These are phyloP conservation scores for Morus bassanus DNA, from an alignment of 2,797 vertebrate species.

Conservation along the genomic window DNA sequence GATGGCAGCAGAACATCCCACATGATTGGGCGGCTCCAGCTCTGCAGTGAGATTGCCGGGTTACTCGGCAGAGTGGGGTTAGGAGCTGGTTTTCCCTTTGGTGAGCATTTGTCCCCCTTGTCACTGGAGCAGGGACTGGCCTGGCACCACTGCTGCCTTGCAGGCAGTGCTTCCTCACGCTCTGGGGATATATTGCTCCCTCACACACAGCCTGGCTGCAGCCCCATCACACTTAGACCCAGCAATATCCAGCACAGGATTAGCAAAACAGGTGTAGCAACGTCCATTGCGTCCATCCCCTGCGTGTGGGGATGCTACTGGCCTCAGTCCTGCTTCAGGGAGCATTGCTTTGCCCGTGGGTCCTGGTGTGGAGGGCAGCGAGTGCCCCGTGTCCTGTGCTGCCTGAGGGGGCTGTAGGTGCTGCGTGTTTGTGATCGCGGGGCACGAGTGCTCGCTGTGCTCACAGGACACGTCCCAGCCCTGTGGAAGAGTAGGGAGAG, in stretches of 20 bases:
- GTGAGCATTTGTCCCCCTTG: not conserved
- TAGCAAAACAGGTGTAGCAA: not conserved
- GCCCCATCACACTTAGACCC: not conserved
- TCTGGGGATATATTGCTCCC: accelerated
- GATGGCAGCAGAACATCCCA: slow-evolving; percentile 44
- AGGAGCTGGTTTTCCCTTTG: not conserved
- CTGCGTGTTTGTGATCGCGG: accelerated
- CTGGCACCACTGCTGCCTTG: not conserved
- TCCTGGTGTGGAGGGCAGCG: accelerated
- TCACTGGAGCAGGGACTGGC: not conserved
- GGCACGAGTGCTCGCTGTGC: accelerated
- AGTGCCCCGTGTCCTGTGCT: accelerated
- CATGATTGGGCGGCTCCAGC: accelerated
- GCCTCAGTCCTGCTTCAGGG: not conserved
- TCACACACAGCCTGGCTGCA: not conserved
- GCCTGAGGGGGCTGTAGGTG: accelerated
- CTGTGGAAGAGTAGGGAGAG: not conserved
- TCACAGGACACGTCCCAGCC: accelerated
- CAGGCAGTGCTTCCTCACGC: not conserved
- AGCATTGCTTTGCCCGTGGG: accelerated
- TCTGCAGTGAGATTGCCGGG: not conserved
- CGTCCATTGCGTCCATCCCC: accelerated
- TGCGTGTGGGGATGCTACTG: accelerated
- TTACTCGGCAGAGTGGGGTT: accelerated
- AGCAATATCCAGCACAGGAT: not conserved